Percentiles rank a stretch among this genome's conserved stretches.
These are phyloP conservation scores for Chionomys nivalis DNA, from an alignment of 2,113 vertebrate genomes.

Conservation along the genomic window DNA sequence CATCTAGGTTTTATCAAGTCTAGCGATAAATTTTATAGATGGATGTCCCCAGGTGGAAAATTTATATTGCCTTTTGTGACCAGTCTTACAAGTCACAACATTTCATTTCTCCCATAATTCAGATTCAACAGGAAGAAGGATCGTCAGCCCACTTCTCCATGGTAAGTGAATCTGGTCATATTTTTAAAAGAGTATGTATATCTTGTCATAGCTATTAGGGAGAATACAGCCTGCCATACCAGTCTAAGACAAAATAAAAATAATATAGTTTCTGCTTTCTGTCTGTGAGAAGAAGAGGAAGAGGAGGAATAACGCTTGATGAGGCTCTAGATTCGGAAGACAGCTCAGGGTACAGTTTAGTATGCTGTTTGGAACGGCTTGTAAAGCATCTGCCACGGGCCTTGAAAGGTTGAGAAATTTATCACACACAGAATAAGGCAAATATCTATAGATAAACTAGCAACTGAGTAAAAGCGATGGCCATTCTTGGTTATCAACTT, in stretches of 20 bases:
- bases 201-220: background rate
- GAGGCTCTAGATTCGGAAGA: background rate
- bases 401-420: background rate
- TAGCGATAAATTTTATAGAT: background rate
- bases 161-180: background rate
- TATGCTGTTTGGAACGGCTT: background rate
- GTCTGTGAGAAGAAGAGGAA: background rate
- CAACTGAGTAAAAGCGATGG: background rate
- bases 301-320: background rate
- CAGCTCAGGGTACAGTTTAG: background rate
- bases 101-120: background rate
- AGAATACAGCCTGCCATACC: background rate
- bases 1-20: background rate
- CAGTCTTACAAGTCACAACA: background rate
- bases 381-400: background rate
- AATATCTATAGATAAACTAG: background rate
- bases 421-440: background rate
- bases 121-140: background rate
- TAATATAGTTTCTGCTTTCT: background rate
- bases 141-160: background rate
- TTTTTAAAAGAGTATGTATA: background rate
- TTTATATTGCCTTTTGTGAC: background rate
- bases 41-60: background rate
- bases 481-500: background rate
- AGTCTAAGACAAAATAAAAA: background rate